A percentile compares a stretch with the other conserved stretches of the same genome.
phyloP scores from a whole-genome alignment of 2,797 vertebrate genomes.

The Simalia tracyae region DNA sequence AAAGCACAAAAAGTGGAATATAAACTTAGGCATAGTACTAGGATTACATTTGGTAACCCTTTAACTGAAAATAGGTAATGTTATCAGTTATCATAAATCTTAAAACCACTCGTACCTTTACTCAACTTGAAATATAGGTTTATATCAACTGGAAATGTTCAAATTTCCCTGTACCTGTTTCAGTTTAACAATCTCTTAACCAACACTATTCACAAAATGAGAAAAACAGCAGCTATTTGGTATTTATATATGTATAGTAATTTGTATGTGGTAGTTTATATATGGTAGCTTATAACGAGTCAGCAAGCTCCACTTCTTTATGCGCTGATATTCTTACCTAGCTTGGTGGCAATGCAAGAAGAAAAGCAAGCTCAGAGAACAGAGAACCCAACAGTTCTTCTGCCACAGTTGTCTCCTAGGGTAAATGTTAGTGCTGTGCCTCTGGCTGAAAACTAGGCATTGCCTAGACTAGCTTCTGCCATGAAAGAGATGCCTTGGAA shows the following conservation, averaged over 20 bases:
- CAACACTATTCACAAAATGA: neutral
- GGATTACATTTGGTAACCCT: neutral
- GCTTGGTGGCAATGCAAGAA: neutral
- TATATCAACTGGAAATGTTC: neutral
- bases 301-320: neutral
- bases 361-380: neutral
- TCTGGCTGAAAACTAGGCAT: neutral
- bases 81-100: neutral
- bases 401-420: neutral
- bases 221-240: neutral
- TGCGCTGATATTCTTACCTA: neutral
- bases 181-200: neutral
- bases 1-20: neutral
- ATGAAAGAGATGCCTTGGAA: neutral
- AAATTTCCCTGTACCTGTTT: neutral
- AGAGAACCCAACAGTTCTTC: neutral
- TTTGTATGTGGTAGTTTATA: neutral
- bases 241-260: neutral
- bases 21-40: neutral
- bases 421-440: neutral
- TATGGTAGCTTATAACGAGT: neutral
- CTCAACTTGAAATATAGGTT: neutral
- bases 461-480: neutral
- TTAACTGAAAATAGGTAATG: neutral
- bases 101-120: neutral